Evolutionary conservation across 1,140 invertebrate species (phyloP).

Genomic region (Dreissena polymorpha): DNA sequence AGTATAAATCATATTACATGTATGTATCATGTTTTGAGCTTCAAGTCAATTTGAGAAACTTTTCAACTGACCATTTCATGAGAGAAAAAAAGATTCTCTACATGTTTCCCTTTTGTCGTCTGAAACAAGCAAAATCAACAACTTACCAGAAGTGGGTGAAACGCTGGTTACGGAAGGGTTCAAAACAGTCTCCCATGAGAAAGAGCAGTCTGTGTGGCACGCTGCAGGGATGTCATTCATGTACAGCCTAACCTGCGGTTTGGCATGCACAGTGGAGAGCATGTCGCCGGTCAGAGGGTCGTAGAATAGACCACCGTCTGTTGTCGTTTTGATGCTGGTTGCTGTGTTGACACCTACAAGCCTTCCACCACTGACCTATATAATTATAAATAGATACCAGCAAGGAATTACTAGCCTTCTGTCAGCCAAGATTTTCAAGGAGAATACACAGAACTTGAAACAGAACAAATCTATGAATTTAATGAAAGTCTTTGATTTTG

Average conservation of each 20-base stretch:
- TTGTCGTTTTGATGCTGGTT: slow-evolving; percentile 38
- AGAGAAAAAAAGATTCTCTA: too few relatives aligned
- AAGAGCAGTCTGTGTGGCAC: slow-evolving; percentile 65
- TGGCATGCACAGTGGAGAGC: slow-evolving; percentile 63
- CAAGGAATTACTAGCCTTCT: too few relatives aligned
- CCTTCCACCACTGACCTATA: slow-evolving; percentile 45
- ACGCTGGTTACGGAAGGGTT: slow-evolving; percentile 69
- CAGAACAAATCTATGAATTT: too few relatives aligned
- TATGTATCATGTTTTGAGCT: too few relatives aligned
- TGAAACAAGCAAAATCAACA: too few relatives aligned
- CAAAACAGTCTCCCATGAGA: slow-evolving; percentile 59
- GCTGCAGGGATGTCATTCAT: slow-evolving; percentile 67
- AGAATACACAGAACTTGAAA: too few relatives aligned
- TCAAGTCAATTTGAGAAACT: too few relatives aligned
- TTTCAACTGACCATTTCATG: too few relatives aligned
- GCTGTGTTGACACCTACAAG: slow-evolving; percentile 54
- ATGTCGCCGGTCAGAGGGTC: slow-evolving; percentile 71
- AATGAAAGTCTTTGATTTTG: too few relatives aligned
- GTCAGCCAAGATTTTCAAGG: too few relatives aligned
- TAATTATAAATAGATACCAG: background rate
- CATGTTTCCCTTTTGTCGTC: too few relatives aligned
- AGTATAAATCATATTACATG: too few relatives aligned
- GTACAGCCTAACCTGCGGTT: slow-evolving; percentile 63
- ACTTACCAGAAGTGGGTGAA: slow-evolving; percentile 60
- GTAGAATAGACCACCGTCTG: slow-evolving; percentile 58